Percentiles rank a stretch among this genome's conserved stretches.
Evolutionary conservation across 2,797 vertebrate species (phyloP).

Genomic region (Bucorvus abyssinicus): DNA sequence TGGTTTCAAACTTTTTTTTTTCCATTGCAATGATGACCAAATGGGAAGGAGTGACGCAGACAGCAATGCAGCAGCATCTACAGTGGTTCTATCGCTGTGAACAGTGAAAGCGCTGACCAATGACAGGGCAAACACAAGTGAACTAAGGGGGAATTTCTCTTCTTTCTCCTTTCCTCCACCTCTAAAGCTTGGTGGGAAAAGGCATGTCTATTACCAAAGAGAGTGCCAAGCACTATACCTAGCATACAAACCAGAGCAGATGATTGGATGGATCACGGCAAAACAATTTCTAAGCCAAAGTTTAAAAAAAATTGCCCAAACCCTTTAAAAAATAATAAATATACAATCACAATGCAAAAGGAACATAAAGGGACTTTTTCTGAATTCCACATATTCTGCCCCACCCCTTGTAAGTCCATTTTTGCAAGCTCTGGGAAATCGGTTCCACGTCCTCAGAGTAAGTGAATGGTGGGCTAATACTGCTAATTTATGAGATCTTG

Average conservation of each 20-base stretch:
- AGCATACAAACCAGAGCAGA: not conserved
- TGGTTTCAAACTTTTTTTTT: not conserved
- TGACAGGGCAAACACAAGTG: not conserved
- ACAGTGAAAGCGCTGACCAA: not conserved
- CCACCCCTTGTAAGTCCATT: not conserved
- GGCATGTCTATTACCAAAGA: not conserved
- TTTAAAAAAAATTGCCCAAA: not conserved
- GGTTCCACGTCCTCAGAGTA: not conserved
- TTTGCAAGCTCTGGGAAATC: not conserved
- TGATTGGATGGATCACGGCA: not conserved
- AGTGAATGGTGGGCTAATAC: not conserved
- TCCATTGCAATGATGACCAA: not conserved
- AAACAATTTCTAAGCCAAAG: not conserved
- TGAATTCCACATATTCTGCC: not conserved
- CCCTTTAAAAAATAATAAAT: not conserved
- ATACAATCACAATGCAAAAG: not conserved
- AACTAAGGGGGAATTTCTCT: not conserved
- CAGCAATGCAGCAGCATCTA: not conserved
- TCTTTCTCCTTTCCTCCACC: not conserved
- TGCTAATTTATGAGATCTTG: conserved; percentile 73
- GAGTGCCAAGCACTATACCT: not conserved
- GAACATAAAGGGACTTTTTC: not conserved
- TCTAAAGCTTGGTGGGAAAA: not conserved
- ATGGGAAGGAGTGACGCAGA: not conserved
- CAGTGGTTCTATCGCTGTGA: not conserved